Base-by-base conservation (phyloP, 2,113 vertebrate genomes). In the Macaca nemestrina region DNA sequence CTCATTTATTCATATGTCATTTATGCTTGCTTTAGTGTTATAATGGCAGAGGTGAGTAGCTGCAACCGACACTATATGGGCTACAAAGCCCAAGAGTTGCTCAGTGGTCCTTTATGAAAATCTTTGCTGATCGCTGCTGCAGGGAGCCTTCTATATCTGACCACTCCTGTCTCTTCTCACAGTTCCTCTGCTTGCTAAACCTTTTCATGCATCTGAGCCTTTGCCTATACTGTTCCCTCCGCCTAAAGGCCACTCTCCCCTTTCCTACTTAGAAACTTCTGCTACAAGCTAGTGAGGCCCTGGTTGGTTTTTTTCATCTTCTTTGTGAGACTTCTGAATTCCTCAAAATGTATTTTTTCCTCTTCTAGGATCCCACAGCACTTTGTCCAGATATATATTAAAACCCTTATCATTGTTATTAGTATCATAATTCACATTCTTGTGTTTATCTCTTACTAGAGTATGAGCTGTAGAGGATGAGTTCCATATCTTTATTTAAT, bases 301-400 rank as follows among this genome's bases (percentile, higher is more conserved):
- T 79, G 57, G n/a, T 78, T 93, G 25, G 35, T 38, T 92, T 92
- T 91, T 92, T 97, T 91, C n/a, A 2, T 82, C 10, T 57, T 64
- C 61, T 80, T 95, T 82, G 16, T 59, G 84, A 96, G 81, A 76
- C 43, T 91, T 82, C 38, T 40, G 32, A 64, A 81, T 78, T 84
- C 25, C 4, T 32, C 55, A 30, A 38, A 67, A 68, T 35, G 22
- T 35, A 23, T 50, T 76, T 61, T 73, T 52, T 8, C 27, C n/a
- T 90, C 38, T 57, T 79, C n/a, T 92, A 52, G 35, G 43, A 12
- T 90, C 38, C 48, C 23, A 84, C 8, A 12, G 52, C 48, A 75
- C 81, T 75, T 84, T 82, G 50, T 17, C 68, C 14, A 92, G 52
- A 82, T 64, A n/a, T 10, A 4, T 20, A 14, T 83, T 67, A 75